Evolutionary conservation across 1,140 invertebrate genomes (phyloP), one percentile per base, ranked within the genome.

Genomic region (Zaprionus vittiger): DNA sequence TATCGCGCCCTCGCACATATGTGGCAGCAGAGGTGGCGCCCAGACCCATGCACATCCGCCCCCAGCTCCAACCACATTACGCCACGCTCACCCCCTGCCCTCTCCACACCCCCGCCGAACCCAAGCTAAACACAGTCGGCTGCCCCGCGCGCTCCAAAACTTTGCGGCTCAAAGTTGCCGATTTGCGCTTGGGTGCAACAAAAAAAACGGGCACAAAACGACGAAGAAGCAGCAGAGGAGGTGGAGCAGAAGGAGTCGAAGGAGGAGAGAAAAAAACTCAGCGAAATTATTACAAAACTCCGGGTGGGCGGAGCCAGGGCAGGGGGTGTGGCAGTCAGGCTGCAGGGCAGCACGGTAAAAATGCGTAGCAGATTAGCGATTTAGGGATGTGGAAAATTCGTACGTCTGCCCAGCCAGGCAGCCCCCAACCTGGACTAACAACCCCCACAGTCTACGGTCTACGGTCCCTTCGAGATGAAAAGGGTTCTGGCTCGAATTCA

Each of bases 301-400:
- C 56, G 64, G 41, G 59, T 26, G 2, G 60, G 20, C 4, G 14
- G 34, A 14, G 37, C 3, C 15, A 2, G 64, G 49, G 38, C 17
- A 24, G 37, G 56, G 49, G 61, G 31, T 7, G n/a, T 7, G n/a
- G 20, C 22, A 52, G 28, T 17, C 34, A 24, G 47, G 14, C 34
- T 47, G 62, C 66, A 41, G 15, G 85, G 85, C 79, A 90, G 85
- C 76, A 90, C 70, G 76, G 82, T 71, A 85, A 82, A 89, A 90
- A 90, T 89, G 85, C 85, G 85, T 89, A 89, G 79, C 81, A 91
- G 86, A 90, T 90, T 91, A 90, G 85, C 85, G 85, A 90, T 90
- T 90, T 90, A 90, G 85, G 82, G 85, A 90, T 90, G 85, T 82
- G 85, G 85, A 90, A 90, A 90, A 90, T 90, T 90, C 80, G 80